Evolutionary conservation across 2,888 invertebrate genomes (phyloP), one percentile per base, ranked within the genome.

Genomic region (Lutraria lutraria): DNA sequence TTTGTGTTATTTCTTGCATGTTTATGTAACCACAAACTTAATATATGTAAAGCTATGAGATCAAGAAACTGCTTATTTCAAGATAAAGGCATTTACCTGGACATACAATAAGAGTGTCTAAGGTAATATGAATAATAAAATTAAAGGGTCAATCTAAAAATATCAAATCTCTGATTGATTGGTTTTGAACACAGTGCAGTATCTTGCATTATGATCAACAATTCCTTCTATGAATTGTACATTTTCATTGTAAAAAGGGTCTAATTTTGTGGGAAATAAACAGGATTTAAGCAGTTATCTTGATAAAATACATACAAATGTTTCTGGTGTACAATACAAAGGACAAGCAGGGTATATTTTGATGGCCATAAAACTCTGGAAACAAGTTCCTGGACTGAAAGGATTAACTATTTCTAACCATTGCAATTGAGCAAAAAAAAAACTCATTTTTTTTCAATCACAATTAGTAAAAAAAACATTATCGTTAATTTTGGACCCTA

Each of bases 321-420:
- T 68, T 6, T 25, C 63, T 68, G 63, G 63, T 68, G 63, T 68
- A 68, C n/a, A 68, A 25, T 25, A 68, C 25, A 68, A 25, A 68
- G 63, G 63, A 68, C n/a, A 68, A 68, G 63, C 63, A 13, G 63
- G n/a, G 25, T 68, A 68, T n/a, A n/a, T 63, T 68, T 68, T 13
- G 25, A 68, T 68, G 25, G 25, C 63, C 63, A 68, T 25, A 16
- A 56, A 68, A n/a, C 63, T 68, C 25, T 43, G 43, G 43, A 4
- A 43, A 43, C 43, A 43, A 8, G 43, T 43, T n/a, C n/a, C n/a
- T n/a, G n/a, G n/a, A n/a, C n/a, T n/a, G n/a, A n/a, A n/a, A n/a
- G n/a, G n/a, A n/a, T n/a, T n/a, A n/a, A n/a, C n/a, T n/a, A n/a
- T n/a, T n/a, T n/a, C n/a, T n/a, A n/a, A n/a, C n/a, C n/a, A n/a